Evolutionary conservation across 2,888 invertebrate species (phyloP), one percentile per base, ranked within the genome.

Genomic region (Drosophila lutescens): DNA sequence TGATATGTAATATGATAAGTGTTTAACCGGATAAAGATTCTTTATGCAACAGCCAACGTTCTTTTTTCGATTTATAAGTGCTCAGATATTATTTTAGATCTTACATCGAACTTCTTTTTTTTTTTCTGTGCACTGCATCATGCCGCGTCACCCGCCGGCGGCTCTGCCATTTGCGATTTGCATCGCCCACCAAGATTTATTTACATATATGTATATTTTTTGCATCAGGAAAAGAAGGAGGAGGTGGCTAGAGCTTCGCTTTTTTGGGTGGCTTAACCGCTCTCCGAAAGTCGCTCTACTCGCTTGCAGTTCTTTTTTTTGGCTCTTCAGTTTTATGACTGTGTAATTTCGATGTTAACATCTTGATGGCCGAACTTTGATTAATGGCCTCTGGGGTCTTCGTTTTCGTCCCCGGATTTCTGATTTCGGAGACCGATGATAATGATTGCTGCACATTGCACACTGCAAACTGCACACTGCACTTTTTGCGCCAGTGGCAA

Each of bases 361-460:
- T 83, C 85, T 84, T 86, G 86, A 83, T 86, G 72, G 86, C 61
- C 81, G 77, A 79, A 66, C 65, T 83, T 81, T 86, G 87, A 83
- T 84, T 79, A 86, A 83, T 81, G 62, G 86, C 58, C 68, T 26
- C 56, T 7, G 43, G 47, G 59, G 54, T 51, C 20, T 41, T 55
- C 17, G 47, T 7, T 13, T 38, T 38, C n/a, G 34, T n/a, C 32
- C 20, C 30, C 20, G 26, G 55, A 40, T 47, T 34, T 41, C n/a
- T 13, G 56, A 40, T 49, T 40, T 65, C 59, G 13, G 47, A 41
- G 55, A n/a, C 41, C 60, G 51, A 30, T 60, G 54, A 56, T 61
- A 44, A 54, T 55, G 49, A 55, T 69, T 43, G 49, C 32, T 38
- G 38, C 43, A 47, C 43, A 47, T 38, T 50, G 68, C 55, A 57